Base-by-base conservation (phyloP, 2,797 vertebrate genomes). In the Hephaestus fuliginosus region DNA sequence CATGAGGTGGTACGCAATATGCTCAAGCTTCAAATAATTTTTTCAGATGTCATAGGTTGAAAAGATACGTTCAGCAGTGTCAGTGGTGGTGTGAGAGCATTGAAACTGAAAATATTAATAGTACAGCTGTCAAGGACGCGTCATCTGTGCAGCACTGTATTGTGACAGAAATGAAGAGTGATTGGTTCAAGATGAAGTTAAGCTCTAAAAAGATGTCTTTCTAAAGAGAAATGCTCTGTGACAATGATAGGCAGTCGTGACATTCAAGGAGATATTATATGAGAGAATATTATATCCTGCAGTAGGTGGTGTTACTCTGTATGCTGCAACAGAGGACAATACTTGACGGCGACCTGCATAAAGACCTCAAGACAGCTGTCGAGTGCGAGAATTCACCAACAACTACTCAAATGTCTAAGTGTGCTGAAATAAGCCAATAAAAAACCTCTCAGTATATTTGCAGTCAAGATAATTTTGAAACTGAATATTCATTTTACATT, bases 31-130 rank as follows among this genome's bases (percentile, higher is more conserved):
- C 10, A 15, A 36, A 18, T 60, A 10, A 43, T 48, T 25, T 33
- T 39, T 25, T 76, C 17, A 22, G 25, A 61, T 49, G 41, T 53
- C 39, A 46, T 0, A 25, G 22, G 25, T 46, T 46, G 22, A 63
- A 28, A 43, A 25, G 8, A 62, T 62, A 43, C n/a, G 49, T 55
- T 43, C 9, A 43, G 55, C 56, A 30, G 33, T 41, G 44, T 49
- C 30, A 43, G 2, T 14, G 13, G 4, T 57, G 39, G 57, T 64
- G 14, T 51, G 14, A 11, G 51, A 57, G n/a, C 22, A 57, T 13
- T 0, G 3, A 36, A 71, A 51, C 74, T 53, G 14, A 36, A 62
- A 51, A 53, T 65, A 53, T 68, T 46, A 51, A 73, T 68, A 70
- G 18, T 48, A 11, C 20, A 52, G 30, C 33, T 70, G 65, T 66